phyloP scores from a whole-genome alignment of 2,113 vertebrate species.

The Carassius gibelio region DNA sequence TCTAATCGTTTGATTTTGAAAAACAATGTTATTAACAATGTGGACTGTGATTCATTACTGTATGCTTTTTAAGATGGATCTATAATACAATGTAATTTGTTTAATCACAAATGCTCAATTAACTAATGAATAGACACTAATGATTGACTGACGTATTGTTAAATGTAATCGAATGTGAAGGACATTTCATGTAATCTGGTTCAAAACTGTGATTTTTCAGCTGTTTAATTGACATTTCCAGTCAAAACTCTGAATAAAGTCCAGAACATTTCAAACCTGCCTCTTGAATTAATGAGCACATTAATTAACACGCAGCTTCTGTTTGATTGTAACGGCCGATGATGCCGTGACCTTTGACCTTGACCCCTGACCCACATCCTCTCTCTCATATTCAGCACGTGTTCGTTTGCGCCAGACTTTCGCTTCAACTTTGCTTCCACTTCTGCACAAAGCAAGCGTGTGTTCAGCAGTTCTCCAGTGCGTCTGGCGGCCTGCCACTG shows the following conservation, averaged over 20 bases:
- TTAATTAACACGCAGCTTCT: too few relatives aligned
- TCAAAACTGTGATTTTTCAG: background rate
- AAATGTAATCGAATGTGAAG: background rate
- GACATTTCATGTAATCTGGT: background rate
- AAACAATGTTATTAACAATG: background rate
- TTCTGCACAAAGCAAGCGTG: slow-evolving; percentile 11
- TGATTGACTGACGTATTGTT: background rate
- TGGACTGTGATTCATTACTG: background rate
- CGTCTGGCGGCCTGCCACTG: background rate
- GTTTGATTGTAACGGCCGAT: background rate
- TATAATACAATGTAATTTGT: background rate
- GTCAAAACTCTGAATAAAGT: slow-evolving; percentile 43
- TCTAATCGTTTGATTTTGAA: background rate
- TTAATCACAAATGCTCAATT: slow-evolving; percentile 3
- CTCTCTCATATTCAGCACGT: background rate
- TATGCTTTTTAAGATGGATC: background rate
- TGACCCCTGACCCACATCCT: slow-evolving; percentile 16
- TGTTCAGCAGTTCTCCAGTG: background rate
- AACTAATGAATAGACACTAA: background rate
- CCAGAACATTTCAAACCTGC: slow-evolving; percentile 37
- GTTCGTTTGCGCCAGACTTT: background rate
- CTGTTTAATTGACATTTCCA: slow-evolving; percentile 5
- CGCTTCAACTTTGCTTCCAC: slow-evolving; percentile 11
- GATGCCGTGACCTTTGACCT: slow-evolving; percentile 38
- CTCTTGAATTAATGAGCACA: background rate